Evolutionary conservation across 2,888 invertebrate genomes (phyloP).

Genomic region (Beris chalybata): DNA sequence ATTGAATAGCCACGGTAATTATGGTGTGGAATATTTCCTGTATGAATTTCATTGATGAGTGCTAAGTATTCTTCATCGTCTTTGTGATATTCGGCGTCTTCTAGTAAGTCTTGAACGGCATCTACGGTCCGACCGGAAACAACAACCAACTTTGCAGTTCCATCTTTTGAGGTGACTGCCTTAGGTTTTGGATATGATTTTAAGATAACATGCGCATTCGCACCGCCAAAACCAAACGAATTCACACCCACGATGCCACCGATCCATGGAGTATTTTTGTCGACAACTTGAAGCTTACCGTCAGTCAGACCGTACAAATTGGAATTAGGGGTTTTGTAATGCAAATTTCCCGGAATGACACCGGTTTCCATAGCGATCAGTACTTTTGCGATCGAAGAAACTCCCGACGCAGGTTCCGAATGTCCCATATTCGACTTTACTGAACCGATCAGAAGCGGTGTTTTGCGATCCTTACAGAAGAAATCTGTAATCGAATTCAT

Average conservation of each 20-base stretch:
- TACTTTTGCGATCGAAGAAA: conserved; percentile 89
- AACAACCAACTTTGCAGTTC: conserved; percentile 69
- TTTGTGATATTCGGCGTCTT: conserved; percentile 62
- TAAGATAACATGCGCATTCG: conserved; percentile 89
- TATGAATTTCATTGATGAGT: conserved; percentile 74
- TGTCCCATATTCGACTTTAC: conserved; percentile 99
- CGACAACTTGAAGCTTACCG: conserved; percentile 88
- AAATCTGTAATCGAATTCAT: conserved; percentile 91
- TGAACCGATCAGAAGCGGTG: conserved; percentile 88
- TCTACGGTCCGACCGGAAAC: conserved; percentile 86
- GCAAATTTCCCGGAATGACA: conserved; percentile 87
- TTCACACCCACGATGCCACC: conserved; percentile 93
- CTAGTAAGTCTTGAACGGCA: conserved; percentile 69
- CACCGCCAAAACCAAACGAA: conserved; percentile 98
- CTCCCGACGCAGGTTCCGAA: conserved; percentile 89
- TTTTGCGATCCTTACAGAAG: conserved; percentile 79
- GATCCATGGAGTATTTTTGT: conserved; percentile 78
- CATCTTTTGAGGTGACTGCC: conserved; percentile 60
- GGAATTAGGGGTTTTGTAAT: conserved; percentile 82
- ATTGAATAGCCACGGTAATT: conserved; percentile 80
- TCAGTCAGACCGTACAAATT: conserved; percentile 90
- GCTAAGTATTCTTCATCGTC: conserved; percentile 75
- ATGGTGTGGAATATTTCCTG: conserved; percentile 73
- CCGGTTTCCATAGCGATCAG: conserved; percentile 91
- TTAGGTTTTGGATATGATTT: conserved; percentile 76